phyloP scores from a whole-genome alignment of 2,797 vertebrate genomes.

The Parauchenoglanis punctatus region DNA sequence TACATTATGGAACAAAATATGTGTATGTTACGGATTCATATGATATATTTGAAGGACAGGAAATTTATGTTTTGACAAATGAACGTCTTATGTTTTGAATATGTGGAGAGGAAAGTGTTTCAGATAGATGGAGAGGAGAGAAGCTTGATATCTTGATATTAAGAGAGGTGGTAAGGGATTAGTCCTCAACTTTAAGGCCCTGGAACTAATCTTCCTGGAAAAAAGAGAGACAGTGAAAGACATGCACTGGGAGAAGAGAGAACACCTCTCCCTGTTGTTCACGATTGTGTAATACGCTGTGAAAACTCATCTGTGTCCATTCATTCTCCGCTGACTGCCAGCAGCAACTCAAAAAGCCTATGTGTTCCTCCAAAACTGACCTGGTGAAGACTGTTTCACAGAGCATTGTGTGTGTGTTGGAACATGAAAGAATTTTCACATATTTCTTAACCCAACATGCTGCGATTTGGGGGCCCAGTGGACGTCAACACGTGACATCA shows the following conservation, averaged over 20 bases:
- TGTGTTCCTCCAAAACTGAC: constrained; percentile 25
- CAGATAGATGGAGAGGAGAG: not conserved
- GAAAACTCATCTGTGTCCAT: constrained; percentile 43
- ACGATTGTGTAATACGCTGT: constrained; percentile 36
- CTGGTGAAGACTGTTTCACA: constrained; percentile 18
- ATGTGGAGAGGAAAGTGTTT: not conserved
- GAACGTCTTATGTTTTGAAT: not conserved
- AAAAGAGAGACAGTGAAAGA: constrained; percentile 26
- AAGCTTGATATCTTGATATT: constrained; percentile 29
- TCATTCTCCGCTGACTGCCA: constrained; percentile 35
- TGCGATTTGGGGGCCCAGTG: constrained; percentile 17
- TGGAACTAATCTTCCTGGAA: constrained; percentile 45
- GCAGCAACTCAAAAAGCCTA: constrained; percentile 32
- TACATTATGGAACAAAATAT: not conserved
- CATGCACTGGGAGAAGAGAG: constrained; percentile 24
- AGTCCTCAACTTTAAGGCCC: constrained; percentile 30
- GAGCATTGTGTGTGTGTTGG: constrained; percentile 19
- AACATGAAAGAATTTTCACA: constrained; percentile 17
- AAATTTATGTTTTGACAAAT: not conserved
- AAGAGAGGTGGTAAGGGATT: constrained; percentile 16
- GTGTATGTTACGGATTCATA: not conserved
- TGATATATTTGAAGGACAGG: not conserved
- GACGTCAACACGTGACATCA: constrained; percentile 38
- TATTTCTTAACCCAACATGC: constrained; percentile 25
- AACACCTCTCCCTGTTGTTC: constrained; percentile 22